Conservation (phyloP, 2,113 vertebrate species). For the Notechis scutatus region DNA sequence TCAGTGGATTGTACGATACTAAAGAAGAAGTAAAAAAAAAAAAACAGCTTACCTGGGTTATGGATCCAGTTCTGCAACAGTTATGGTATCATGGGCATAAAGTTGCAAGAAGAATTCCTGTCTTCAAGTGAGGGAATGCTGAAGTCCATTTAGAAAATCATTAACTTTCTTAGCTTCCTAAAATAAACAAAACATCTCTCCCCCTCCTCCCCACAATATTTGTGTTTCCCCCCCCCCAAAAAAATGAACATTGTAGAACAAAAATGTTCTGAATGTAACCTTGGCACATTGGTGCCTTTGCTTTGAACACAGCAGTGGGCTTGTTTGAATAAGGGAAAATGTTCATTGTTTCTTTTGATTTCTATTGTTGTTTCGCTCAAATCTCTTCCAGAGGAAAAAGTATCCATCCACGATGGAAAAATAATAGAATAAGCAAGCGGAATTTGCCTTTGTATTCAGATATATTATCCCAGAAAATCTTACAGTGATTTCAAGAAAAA, state of each 20-base stretch:
- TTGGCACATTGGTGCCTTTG: not conserved
- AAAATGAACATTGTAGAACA: constrained; percentile 45
- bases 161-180: constrained; percentile 64
- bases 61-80: constrained; percentile 30
- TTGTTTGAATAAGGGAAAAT: not conserved
- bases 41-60: constrained; percentile 64
- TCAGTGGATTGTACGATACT: not conserved
- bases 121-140: constrained; percentile 46
- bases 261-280: not conserved
- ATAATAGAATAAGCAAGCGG: not conserved
- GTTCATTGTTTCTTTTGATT: not conserved
- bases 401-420: constrained; percentile 1
- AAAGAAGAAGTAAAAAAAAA: constrained; percentile 9
- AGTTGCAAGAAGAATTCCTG: constrained; percentile 3
- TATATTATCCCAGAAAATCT: not conserved
- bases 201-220: not conserved
- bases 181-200: constrained; percentile 11
- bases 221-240: not conserved
- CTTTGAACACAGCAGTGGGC: not conserved
- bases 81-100: not conserved
- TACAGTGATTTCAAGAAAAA: not conserved
- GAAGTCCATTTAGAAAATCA: constrained; percentile 59
- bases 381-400: not conserved
- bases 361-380: not conserved
- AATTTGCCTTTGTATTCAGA: not conserved